A percentile compares a stretch with the other conserved stretches of the same genome.
Conservation (phyloP, 2,113 vertebrate species). For the Lethenteron camtschaticum region DNA sequence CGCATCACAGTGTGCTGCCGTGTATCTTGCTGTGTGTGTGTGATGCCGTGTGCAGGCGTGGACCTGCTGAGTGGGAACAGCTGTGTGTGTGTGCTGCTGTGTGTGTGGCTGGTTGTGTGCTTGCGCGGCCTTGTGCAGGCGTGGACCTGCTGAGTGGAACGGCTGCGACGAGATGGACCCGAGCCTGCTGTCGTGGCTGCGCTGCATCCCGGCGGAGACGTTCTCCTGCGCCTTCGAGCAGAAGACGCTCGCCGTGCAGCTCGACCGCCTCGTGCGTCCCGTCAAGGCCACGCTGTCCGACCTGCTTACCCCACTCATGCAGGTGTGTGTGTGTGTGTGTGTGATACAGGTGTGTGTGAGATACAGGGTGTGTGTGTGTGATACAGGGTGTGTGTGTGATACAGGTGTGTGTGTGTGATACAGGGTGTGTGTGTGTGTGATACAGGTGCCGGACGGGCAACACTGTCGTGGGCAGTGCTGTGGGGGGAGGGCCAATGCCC, state of each 20-base stretch:
- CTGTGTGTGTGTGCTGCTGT: too few relatives aligned
- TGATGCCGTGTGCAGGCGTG: too few relatives aligned
- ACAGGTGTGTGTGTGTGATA: not conserved
- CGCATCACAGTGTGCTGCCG: too few relatives aligned
- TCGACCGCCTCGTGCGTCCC: slow-evolving; percentile 79
- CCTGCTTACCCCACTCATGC: slow-evolving; percentile 74
- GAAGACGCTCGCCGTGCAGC: slow-evolving; percentile 78
- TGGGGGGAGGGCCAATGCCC: too few relatives aligned
- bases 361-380: too few relatives aligned
- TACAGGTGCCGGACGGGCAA: too few relatives aligned
- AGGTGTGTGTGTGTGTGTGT: not conserved
- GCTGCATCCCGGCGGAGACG: slow-evolving; percentile 58
- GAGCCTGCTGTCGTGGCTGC: slow-evolving; percentile 82
- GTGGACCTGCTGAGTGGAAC: slow-evolving; percentile 73
- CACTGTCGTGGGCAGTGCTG: too few relatives aligned
- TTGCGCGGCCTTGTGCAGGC: not conserved
- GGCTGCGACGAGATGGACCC: slow-evolving; percentile 87
- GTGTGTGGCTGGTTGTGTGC: too few relatives aligned
- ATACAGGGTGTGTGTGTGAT: not conserved
- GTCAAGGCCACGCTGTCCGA: slow-evolving; percentile 58
- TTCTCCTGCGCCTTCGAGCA: slow-evolving; percentile 92
- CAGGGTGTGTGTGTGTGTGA: not conserved
- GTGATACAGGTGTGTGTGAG: not conserved
- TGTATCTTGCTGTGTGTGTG: too few relatives aligned
- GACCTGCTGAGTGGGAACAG: too few relatives aligned